These are phyloP conservation scores for Neuroscelio doddi DNA, from an alignment of 2,888 invertebrate genomes.

Conservation along the genomic window DNA sequence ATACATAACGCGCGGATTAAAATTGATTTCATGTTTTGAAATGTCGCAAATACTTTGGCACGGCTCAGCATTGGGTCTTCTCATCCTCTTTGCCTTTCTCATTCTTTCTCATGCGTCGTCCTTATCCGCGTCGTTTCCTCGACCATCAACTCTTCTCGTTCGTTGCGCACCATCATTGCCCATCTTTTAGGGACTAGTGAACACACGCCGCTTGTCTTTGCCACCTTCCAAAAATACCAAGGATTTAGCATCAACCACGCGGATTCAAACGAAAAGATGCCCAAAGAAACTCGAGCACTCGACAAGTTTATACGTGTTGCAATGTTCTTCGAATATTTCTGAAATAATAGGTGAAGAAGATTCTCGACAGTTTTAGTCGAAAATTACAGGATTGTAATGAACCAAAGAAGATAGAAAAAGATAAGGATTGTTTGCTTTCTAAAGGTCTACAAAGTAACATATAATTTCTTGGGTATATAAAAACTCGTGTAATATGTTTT, in stretches of 20 bases:
- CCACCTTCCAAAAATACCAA: slow-evolving; percentile 61
- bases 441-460: not conserved
- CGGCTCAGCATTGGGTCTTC: slow-evolving; percentile 18
- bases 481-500: no score
- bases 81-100: slow-evolving; percentile 14
- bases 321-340: slow-evolving; percentile 21
- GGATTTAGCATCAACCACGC: slow-evolving; percentile 51
- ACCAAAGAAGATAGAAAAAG: not conserved
- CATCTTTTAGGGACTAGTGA: slow-evolving; percentile 8
- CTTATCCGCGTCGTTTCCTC: slow-evolving; percentile 15
- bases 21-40: slow-evolving; percentile 68
- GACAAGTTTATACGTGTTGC: slow-evolving; percentile 4
- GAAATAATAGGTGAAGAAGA: slow-evolving; percentile 23
- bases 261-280: slow-evolving; percentile 2
- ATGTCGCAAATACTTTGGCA: slow-evolving; percentile 62
- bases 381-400: slow-evolving; percentile 18
- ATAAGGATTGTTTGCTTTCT: not conserved
- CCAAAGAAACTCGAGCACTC: slow-evolving; percentile 23
- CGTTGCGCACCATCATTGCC: not conserved
- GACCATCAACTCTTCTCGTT: slow-evolving; percentile 5
- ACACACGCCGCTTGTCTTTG: slow-evolving; percentile 21
- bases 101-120: slow-evolving; percentile 17
- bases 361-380: slow-evolving; percentile 10
- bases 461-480: not conserved
- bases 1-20: slow-evolving; percentile 52